Conservation (phyloP, 2,113 vertebrate species). For the Verasper variegatus region DNA sequence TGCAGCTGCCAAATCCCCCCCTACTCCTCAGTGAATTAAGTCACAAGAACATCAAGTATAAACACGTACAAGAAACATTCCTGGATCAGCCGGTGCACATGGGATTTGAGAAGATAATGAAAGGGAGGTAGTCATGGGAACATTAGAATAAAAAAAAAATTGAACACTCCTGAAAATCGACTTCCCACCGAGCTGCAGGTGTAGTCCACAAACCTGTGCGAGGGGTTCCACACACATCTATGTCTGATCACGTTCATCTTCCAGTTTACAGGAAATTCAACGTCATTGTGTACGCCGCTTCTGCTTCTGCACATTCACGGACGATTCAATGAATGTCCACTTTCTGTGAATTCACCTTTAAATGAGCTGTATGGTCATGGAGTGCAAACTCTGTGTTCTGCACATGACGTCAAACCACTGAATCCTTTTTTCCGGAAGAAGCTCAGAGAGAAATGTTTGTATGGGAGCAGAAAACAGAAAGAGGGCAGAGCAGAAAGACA, state of each 20-base stretch:
- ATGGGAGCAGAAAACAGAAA: slow-evolving; percentile 38
- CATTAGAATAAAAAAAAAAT: not conserved
- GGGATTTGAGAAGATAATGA: not conserved
- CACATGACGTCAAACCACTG: slow-evolving; percentile 31
- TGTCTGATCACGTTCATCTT: not conserved
- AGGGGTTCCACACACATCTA: no score
- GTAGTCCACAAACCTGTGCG: not conserved
- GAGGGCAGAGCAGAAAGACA: slow-evolving; percentile 42
- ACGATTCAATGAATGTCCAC: no score
- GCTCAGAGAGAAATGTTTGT: slow-evolving; percentile 43
- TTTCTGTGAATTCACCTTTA: not conserved
- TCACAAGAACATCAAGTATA: not conserved
- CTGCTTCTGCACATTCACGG: not conserved
- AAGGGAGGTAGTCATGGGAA: not conserved
- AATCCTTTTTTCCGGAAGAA: slow-evolving; percentile 12
- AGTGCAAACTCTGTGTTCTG: slow-evolving; percentile 25
- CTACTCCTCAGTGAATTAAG: not conserved
- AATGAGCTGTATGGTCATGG: not conserved
- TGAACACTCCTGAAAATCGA: not conserved
- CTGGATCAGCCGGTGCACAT: not conserved
- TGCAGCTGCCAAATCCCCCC: not conserved
- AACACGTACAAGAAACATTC: not conserved
- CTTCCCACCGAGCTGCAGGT: not conserved
- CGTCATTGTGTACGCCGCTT: not conserved
- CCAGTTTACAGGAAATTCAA: not conserved